phyloP scores from a whole-genome alignment of 2,797 vertebrate species.

The Coregonus sp. region DNA sequence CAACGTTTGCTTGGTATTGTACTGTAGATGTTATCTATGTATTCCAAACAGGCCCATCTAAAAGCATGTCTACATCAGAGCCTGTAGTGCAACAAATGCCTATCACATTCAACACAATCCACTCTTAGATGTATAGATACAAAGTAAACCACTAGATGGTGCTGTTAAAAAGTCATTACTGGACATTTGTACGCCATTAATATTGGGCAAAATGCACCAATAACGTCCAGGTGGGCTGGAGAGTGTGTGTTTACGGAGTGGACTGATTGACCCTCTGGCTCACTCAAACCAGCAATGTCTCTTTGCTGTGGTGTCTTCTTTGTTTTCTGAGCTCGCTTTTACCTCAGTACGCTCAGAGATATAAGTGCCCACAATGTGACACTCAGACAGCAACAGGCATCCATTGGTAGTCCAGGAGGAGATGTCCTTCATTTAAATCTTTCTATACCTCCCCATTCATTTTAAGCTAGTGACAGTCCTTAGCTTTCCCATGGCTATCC shows the following conservation, averaged over 20 bases:
- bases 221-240: constrained; percentile 23
- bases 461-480: neutral
- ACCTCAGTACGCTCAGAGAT: constrained; percentile 9
- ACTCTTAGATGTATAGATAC: constrained; percentile 37
- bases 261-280: neutral
- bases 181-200: neutral
- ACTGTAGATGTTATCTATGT: constrained; percentile 17
- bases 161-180: neutral
- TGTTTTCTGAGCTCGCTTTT: constrained; percentile 16
- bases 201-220: constrained; percentile 22
- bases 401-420: constrained; percentile 18
- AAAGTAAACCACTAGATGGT: constrained; percentile 12
- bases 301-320: neutral
- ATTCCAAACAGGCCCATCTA: constrained; percentile 42
- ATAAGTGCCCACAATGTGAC: neutral
- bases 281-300: constrained; percentile 19
- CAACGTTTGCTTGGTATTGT: neutral
- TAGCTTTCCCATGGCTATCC: neutral
- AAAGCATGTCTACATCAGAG: constrained; percentile 32
- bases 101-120: constrained; percentile 40
- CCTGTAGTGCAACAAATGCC: constrained; percentile 31
- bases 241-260: constrained; percentile 15
- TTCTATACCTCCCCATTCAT: constrained; percentile 9
- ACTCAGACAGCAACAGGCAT: constrained; percentile 4
- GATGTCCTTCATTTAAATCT: constrained; percentile 16